Evolutionary conservation across 2,113 vertebrate genomes (phyloP).

Genomic region (Rattus rattus): DNA sequence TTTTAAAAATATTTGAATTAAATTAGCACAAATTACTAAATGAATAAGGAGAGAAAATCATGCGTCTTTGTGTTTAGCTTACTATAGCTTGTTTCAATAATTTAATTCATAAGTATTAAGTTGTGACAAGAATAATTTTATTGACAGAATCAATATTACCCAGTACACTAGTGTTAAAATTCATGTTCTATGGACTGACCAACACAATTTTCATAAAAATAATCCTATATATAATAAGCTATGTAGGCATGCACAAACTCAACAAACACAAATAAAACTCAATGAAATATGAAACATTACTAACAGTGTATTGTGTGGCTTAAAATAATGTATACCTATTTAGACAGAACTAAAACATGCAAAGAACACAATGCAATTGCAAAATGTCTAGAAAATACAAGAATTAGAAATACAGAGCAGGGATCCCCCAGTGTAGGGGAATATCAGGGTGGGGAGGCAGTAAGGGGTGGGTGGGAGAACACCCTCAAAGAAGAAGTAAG

Average conservation of each 20-base stretch:
- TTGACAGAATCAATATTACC: neutral
- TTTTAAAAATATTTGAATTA: neutral
- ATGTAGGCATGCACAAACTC: neutral
- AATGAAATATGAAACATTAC: neutral
- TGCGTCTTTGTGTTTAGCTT: neutral
- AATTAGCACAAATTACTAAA: neutral
- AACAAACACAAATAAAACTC: neutral
- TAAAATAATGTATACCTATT: neutral
- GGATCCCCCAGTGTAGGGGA: too few relatives aligned
- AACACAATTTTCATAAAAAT: neutral
- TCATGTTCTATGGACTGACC: neutral
- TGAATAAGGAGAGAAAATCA: neutral
- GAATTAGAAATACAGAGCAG: neutral
- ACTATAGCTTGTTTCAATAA: neutral
- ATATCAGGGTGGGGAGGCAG: too few relatives aligned
- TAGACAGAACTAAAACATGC: neutral
- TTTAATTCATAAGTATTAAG: neutral
- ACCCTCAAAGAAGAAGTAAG: too few relatives aligned
- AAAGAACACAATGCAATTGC: neutral
- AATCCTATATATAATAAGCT: neutral
- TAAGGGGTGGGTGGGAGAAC: too few relatives aligned
- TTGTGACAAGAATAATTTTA: neutral
- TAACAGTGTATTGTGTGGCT: neutral
- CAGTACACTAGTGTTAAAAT: neutral
- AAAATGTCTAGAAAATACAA: neutral